Base-by-base conservation (phyloP, 2,113 vertebrate species). In the Phrynosoma platyrhinos region DNA sequence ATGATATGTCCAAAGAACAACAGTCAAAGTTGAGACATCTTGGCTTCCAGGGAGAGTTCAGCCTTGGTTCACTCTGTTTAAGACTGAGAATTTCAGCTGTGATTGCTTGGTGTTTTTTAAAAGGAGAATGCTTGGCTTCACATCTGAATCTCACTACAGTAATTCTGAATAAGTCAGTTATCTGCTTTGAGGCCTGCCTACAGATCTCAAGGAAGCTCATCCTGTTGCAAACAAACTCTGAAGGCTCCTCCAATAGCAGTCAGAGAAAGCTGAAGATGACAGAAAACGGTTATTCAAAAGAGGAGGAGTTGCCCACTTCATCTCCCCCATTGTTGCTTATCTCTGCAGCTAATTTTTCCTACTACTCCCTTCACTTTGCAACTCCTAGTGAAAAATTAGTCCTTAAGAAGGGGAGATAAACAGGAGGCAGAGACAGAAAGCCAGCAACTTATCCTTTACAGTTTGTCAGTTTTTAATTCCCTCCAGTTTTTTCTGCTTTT, bases 321-420 rank as follows among this genome's bases (percentile, higher is more conserved):
- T 40, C 23, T 76, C 58, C 32, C 21, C 4, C 13, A 40, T 25
- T 27, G 30, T 71, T 86, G 23, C 52, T 82, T 81, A 62, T 81
- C 52, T 87, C 40, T 20, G 52, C 30, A 42, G 71, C 58, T 76
- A 87, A 66, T 87, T 87, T 87, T 14, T 36, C 75, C 62, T 68
- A 1, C 75, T 76, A 25, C 83, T 85, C 42, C 62, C 40, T 78
- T 5, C 40, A 20, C 71, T 53, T 84, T 78, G 55, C 84, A 77
- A n/a, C 72, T 68, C 27, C 52, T 69, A 69, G 75, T 69, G 66
- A 71, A 64, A 82, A 75, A 23, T 47, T 82, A 75, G 36, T 79
- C 30, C 12, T 27, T 62, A 47, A 75, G 40, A n/a, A 82, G 58
- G 30, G 71, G 40, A 23, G 72, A 32, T 53, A 76, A 82, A 82